These are phyloP conservation scores for Fistularia tabacaria DNA, from an alignment of 2,797 vertebrate species.

Conservation along the genomic window DNA sequence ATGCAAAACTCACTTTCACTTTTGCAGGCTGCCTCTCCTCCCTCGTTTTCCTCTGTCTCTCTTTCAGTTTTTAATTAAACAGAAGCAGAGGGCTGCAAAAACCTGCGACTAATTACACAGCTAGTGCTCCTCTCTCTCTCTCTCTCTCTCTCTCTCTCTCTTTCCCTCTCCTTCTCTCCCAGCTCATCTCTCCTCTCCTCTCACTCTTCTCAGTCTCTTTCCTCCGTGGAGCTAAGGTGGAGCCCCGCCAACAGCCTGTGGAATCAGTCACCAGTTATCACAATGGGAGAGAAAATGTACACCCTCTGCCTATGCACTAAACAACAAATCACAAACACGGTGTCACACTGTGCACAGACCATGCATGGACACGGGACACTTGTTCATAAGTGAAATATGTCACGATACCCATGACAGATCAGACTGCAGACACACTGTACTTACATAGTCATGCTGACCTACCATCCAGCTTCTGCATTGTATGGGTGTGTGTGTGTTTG, in stretches of 20 bases:
- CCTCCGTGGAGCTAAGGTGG: conserved; percentile 48
- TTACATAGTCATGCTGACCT: conserved; percentile 3
- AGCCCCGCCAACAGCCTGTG: conserved; percentile 70
- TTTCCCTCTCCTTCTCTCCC: conserved; percentile 42
- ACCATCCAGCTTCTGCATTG: conserved; percentile 9
- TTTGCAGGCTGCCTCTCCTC: conserved; percentile 45
- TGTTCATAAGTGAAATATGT: conserved; percentile 11
- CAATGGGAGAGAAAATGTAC: conserved; percentile 32
- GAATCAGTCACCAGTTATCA: conserved; percentile 66
- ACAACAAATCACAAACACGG: not conserved
- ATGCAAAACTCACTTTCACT: conserved; percentile 57
- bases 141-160: conserved; percentile 24
- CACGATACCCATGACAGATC: no score
- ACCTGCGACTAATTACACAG: conserved; percentile 74
- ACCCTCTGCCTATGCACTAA: conserved; percentile 10
- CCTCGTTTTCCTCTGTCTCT: conserved; percentile 51
- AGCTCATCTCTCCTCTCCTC: conserved; percentile 20
- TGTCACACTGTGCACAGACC: not conserved
- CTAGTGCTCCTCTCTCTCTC: conserved; percentile 50
- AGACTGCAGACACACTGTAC: no score
- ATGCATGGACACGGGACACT: conserved; percentile 4
- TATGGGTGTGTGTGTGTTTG: conserved; percentile 1
- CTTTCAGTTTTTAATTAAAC: conserved; percentile 74
- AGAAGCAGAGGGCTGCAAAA: conserved; percentile 67
- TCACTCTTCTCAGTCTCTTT: not conserved